A percentile compares a stretch with the other conserved stretches of the same genome.
Evolutionary conservation across 2,797 vertebrate species (phyloP).

Genomic region (Perdix hodgsoniae): DNA sequence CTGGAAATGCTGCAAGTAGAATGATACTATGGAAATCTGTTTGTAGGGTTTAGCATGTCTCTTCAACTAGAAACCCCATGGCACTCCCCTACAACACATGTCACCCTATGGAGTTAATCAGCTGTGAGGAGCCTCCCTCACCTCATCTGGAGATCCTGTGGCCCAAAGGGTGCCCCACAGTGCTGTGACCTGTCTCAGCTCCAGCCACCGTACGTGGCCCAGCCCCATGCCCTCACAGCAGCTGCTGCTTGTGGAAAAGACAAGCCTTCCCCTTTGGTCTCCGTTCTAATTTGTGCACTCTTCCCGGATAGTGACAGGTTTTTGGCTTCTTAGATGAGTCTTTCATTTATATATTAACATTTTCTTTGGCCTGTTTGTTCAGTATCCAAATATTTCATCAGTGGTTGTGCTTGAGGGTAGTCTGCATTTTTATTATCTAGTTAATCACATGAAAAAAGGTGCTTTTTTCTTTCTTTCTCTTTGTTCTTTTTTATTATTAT

Average conservation of each 20-base stretch:
- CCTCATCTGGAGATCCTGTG: background rate
- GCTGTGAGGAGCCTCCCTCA: background rate
- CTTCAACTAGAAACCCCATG: background rate
- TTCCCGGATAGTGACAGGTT: background rate
- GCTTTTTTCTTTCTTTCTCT: background rate
- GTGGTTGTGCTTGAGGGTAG: background rate
- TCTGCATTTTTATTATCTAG: conserved; percentile 4
- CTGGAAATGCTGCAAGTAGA: background rate
- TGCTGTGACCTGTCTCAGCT: background rate
- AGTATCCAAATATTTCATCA: background rate
- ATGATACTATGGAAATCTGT: background rate
- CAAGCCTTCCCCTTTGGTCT: background rate
- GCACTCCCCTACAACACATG: background rate
- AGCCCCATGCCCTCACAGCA: accelerated
- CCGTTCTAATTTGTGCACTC: background rate
- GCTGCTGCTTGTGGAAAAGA: background rate
- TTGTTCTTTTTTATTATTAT: background rate
- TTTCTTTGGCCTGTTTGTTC: conserved; percentile 35
- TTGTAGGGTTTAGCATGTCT: background rate
- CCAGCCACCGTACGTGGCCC: background rate
- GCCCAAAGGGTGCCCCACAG: accelerated
- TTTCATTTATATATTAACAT: background rate
- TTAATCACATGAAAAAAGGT: conserved; percentile 19
- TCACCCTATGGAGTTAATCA: background rate
- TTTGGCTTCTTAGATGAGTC: background rate